phyloP scores from a whole-genome alignment of 2,113 vertebrate genomes.

The Paramormyrops kingsleyae region DNA sequence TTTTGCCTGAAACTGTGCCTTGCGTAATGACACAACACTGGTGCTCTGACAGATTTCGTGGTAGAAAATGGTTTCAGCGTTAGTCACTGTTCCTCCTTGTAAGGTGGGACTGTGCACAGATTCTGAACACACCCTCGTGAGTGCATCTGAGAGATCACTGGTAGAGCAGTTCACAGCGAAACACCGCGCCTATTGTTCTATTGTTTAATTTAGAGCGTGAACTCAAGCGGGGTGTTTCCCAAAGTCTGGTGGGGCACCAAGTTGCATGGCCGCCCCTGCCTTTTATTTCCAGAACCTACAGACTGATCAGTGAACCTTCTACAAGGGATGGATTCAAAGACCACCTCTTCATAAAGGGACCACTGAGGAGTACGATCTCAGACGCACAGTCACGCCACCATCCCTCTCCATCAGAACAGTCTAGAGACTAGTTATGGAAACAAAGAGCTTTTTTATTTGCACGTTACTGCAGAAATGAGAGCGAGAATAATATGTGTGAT shows the following conservation, averaged over 20 bases:
- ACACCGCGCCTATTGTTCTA: conserved; percentile 60
- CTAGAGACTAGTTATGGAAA: background rate
- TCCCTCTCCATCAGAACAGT: background rate
- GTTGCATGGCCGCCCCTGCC: background rate
- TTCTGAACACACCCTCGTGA: background rate
- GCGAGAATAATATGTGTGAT: conserved; percentile 16
- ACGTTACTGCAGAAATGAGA: background rate
- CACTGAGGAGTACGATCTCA: background rate
- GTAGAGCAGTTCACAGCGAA: conserved; percentile 40
- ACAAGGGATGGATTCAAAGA: background rate
- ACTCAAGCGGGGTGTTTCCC: conserved; percentile 31
- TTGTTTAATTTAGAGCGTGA: conserved; percentile 64
- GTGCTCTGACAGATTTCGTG: background rate
- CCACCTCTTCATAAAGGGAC: background rate
- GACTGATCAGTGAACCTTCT: background rate
- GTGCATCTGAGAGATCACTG: conserved; percentile 27
- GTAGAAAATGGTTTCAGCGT: background rate
- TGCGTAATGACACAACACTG: background rate
- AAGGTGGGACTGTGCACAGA: background rate
- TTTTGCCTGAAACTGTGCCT: background rate
- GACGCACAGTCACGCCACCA: background rate
- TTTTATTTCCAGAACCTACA: background rate
- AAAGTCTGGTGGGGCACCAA: conserved; percentile 30
- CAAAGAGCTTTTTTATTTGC: background rate
- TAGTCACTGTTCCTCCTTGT: background rate